Percentiles rank a stretch among this genome's conserved stretches.
Conservation (phyloP, 1,140 invertebrate species). For the Pectinophora gossypiella region DNA sequence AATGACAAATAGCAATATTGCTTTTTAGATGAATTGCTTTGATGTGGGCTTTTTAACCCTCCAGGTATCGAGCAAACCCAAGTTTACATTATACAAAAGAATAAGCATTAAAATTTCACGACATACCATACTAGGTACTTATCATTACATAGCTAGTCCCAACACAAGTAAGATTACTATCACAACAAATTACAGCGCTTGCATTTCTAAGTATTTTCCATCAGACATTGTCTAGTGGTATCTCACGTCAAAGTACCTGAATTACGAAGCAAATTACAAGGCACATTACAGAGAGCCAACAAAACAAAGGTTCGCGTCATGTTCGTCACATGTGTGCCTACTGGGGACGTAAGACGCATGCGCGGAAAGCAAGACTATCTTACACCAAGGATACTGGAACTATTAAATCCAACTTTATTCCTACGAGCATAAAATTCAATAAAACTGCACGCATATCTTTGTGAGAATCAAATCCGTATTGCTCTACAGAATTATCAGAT, state of each 20-base stretch:
- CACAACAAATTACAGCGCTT: background rate
- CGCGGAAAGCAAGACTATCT: constrained; percentile 10
- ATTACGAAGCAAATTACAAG: constrained; percentile 12
- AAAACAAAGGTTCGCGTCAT: constrained; percentile 24
- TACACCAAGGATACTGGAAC: background rate
- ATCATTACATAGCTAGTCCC: too few relatives aligned
- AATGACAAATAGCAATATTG: too few relatives aligned
- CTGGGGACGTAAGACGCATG: constrained; percentile 16
- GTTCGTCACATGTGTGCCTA: constrained; percentile 17
- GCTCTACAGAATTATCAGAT: background rate
- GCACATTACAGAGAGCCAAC: constrained; percentile 13
- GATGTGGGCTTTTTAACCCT: too few relatives aligned
- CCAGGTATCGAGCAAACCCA: too few relatives aligned
- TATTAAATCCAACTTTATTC: constrained; percentile 2
- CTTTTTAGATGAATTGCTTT: too few relatives aligned
- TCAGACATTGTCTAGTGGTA: background rate
- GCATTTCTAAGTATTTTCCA: background rate
- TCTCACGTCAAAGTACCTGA: constrained; percentile 4
- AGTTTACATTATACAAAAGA: too few relatives aligned
- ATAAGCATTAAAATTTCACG: too few relatives aligned
- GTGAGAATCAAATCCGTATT: background rate
- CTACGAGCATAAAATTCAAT: background rate
- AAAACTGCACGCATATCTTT: background rate
- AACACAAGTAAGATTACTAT: background rate
- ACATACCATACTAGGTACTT: too few relatives aligned